Evolutionary conservation across 2,888 invertebrate species (phyloP).

Genomic region (Dasysyrphus tricinctus): DNA sequence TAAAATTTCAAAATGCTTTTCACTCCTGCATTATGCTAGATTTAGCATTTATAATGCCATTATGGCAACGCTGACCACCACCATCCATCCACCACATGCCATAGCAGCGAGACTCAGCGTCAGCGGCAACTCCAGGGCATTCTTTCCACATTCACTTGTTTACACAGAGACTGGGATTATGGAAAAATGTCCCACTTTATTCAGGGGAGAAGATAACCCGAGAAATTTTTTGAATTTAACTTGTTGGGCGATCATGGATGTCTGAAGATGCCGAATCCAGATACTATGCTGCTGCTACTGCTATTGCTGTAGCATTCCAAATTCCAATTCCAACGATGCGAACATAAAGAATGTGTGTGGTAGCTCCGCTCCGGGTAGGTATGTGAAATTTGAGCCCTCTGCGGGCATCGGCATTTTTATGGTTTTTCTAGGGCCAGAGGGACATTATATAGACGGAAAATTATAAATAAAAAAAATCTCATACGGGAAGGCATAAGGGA

Average conservation of each 20-base stretch:
- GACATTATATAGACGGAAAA: neutral
- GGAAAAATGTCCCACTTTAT: conserved; percentile 24
- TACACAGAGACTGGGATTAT: conserved; percentile 21
- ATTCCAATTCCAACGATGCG: conserved; percentile 14
- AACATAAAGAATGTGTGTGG: conserved; percentile 46
- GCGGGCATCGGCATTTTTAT: conserved; percentile 51
- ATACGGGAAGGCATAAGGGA: conserved; percentile 30
- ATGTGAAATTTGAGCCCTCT: conserved; percentile 34
- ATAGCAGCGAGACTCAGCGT: neutral
- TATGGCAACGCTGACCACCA: too few relatives aligned
- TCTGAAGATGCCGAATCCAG: conserved; percentile 66
- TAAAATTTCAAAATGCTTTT: too few relatives aligned
- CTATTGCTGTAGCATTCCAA: conserved; percentile 17
- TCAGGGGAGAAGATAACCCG: conserved; percentile 69
- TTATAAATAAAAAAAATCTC: conserved; percentile 14
- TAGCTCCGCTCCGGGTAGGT: neutral
- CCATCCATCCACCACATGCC: neutral
- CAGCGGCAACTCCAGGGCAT: neutral
- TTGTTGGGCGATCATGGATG: conserved; percentile 77
- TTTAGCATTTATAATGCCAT: too few relatives aligned
- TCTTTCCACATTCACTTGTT: conserved; percentile 12
- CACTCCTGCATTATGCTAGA: too few relatives aligned
- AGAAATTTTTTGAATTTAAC: conserved; percentile 77
- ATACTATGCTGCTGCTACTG: conserved; percentile 44
- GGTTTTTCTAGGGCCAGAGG: conserved; percentile 37